Evolutionary conservation across 2,797 vertebrate species (phyloP), one percentile per base, ranked within the genome.

Genomic region (Xenops minutus): DNA sequence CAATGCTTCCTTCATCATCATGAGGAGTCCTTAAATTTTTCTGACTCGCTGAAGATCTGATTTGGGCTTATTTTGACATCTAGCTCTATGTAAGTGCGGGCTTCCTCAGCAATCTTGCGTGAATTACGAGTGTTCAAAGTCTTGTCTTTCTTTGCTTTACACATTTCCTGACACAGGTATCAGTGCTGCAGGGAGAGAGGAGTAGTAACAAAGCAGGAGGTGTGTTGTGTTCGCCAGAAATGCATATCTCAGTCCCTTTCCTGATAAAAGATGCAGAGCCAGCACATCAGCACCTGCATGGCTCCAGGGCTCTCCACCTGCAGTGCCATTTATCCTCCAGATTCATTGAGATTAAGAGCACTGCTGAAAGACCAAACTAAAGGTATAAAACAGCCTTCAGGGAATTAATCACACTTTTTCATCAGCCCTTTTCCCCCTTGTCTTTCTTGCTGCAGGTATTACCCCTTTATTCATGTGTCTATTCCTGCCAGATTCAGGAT

Each of bases 351-450:
- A 86, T 80, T 87, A 86, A 87, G 59, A 93, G 29, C 43, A 30
- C 29, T 55, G 74, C 52, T 61, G 87, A 81, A 80, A 91, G 36
- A 32, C 36, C 49, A 88, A 85, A 89, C 39, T 37, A 71, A 95
- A 93, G 26, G 37, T 41, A 93, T 89, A 76, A 93, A 94, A 21
- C 46, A 89, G 12, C 24, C 85, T 89, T 86, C 64, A 43, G 82
- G 46, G 48, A 85, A 80, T 73, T 72, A 64, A 93, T 67, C 73
- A 74, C 1, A 2, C 8, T 85, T 76, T 94, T 93, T 85, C 85
- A 91, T 82, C 26, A 58, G 32, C 12, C 7, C 14, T 72, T 73
- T 26, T 0, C 2, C 2, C 8, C 5, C 16, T 83, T 84, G 48
- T 80, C 46, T 89, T 86, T 36, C 34, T 51, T 59, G 56, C 26